Evolutionary conservation across 2,113 vertebrate genomes (phyloP), one percentile per base, ranked within the genome.

Genomic region (Nasalis larvatus): DNA sequence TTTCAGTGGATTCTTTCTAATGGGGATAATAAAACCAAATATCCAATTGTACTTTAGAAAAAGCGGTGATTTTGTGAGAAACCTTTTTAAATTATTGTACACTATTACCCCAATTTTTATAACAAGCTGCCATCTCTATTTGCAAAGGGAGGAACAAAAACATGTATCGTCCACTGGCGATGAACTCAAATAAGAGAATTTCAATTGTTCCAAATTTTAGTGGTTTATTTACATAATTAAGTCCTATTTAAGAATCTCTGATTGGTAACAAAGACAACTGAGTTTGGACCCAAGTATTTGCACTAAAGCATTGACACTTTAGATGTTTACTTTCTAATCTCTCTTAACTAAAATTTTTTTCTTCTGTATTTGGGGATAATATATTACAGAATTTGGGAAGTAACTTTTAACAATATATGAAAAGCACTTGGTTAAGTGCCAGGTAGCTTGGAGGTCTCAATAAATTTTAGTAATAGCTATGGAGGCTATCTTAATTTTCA

Each of bases 51-150:
- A 37, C 85, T 89, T 89, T 69, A 68, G 68, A 97, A 94, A 97
- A 77, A 92, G 91, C 90, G 35, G 84, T 90, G 71, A 78, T 93
- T 98, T 93, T 96, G 74, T 92, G 58, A 45, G 49, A 95, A 97
- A 92, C 74, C 92, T 98, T 97, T 97, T 97, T 96, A 95, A 95
- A 97, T 96, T 98, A 98, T 97, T 96, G 91, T 94, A 93, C 12
- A 89, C 86, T 90, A 89, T 0, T 16, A 81, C 21, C 71, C 69
- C 80, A 66, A 92, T 94, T 98, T 97, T 89, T 84, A 93, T 87
- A 90, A 97, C 95, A 78, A 93, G 93, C 56, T 86, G 25, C 54
- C 90, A 97, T 96, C 71, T 95, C 89, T 96, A 40, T 93, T 98
- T 94, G 92, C 63, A 91, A 95, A 93, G 86, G 83, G 20, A 94